Base-by-base conservation (phyloP, 2,113 vertebrate species). In the Nymphicus hollandicus region DNA sequence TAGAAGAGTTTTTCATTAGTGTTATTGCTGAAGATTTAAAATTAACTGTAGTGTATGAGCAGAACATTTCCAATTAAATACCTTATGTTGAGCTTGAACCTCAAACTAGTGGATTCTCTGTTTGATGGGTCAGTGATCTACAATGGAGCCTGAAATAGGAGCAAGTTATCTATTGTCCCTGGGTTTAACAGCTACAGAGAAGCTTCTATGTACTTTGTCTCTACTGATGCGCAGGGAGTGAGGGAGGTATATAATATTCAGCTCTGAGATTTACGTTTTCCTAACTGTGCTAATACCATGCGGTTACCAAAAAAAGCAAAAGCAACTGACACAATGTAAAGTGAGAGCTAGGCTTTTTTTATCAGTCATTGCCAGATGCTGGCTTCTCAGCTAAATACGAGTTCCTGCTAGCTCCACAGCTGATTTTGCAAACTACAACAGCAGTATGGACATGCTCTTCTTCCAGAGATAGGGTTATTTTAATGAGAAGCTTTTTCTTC, bases 151-250 rank as follows among this genome's bases (percentile, higher is more conserved):
- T 66, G 22, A 79, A 68, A 72, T 23, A 89, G 17, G 6, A 69
- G 6, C 9, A 60, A 76, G 3, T 11, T 71, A 29, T 17, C 29
- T 84, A 14, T 12, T 58, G 17, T 29, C 8, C 17, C 71, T 27
- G 20, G 10, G 8, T 5, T 52, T 76, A 41, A n/a, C 13, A 83
- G 8, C 16, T 52, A 37, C 33, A 82, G 39, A 58, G 88, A 64
- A 37, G 1, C 7, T 47, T 66, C 33, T 33, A 6, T 0, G 0
- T 17, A 43, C 8, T 47, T 83, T 6, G 1, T 35, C 18, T 77
- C 10, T 25, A 58, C 31, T 79, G 41, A 58, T 39, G 25, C 1
- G 0, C 7, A n/a, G 10, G 13, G 19, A 52, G 3, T 14, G 13
- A 73, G 4, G 15, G 33, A 78, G 6, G 3, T 33, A 86, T 86